These are phyloP conservation scores for Rhagophthalmus giganteus DNA, from an alignment of 2,888 invertebrate species.

Conservation along the genomic window DNA sequence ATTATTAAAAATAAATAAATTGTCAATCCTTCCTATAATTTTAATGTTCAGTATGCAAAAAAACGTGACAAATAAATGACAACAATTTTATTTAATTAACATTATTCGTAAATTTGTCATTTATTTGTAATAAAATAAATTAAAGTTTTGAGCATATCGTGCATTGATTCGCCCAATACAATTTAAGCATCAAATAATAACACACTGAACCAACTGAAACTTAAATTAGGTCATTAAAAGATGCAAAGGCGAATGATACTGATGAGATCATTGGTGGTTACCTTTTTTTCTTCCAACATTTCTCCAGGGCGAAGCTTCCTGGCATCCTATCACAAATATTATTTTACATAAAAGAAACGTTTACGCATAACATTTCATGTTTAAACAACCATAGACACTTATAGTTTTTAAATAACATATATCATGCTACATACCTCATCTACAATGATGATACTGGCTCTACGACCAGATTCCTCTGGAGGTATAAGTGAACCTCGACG, in stretches of 20 bases:
- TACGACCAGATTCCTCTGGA: slow-evolving; percentile 82
- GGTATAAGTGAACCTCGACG: slow-evolving; percentile 87
- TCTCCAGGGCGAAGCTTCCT: slow-evolving; percentile 93
- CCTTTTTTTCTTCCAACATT: slow-evolving; percentile 92
- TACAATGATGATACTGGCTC: slow-evolving; percentile 89
- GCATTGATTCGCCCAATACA: slow-evolving; percentile 24
- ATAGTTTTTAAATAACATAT: background rate
- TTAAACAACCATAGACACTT: slow-evolving; percentile 9
- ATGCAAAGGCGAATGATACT: slow-evolving; percentile 35
- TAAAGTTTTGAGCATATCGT: slow-evolving; percentile 20
- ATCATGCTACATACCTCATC: slow-evolving; percentile 85
- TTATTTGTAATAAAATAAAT: slow-evolving; percentile 14
- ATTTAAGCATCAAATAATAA: slow-evolving; percentile 29
- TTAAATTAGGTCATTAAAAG: slow-evolving; percentile 37
- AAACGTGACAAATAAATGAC: too few species aligned
- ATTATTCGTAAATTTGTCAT: slow-evolving; percentile 11
- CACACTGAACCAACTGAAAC: slow-evolving; percentile 42
- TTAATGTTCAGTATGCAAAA: too few species aligned
- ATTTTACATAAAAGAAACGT: slow-evolving; percentile 32
- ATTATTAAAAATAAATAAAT: too few species aligned
- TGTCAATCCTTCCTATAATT: too few species aligned
- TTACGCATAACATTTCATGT: slow-evolving; percentile 8
- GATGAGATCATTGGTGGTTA: slow-evolving; percentile 58
- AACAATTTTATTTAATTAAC: slow-evolving; percentile 4
- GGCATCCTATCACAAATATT: slow-evolving; percentile 68